Evolutionary conservation across 2,888 invertebrate species (phyloP), one percentile per base, ranked within the genome.

Genomic region (Psylliodes chrysocephalus): DNA sequence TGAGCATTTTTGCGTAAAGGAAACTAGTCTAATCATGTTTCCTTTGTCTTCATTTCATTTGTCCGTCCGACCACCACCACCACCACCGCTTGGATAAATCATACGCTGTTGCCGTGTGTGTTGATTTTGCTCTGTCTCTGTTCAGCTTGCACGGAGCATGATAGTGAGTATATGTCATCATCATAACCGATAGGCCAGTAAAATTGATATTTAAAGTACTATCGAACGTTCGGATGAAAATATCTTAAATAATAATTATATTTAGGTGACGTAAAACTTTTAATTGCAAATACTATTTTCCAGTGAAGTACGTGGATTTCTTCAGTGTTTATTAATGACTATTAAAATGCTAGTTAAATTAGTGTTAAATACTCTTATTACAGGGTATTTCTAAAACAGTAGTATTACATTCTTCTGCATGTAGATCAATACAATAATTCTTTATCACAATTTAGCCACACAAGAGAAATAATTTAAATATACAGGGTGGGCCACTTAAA

Each of bases 71-170:
- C 42, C 30, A 38, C n/a, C n/a, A n/a, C n/a, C n/a, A n/a, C n/a
- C n/a, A 53, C 46, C 55, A 76, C 75, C 77, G 79, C 79, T 81
- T 81, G 77, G 79, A 75, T n/a, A n/a, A n/a, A n/a, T 71, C 71
- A 71, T 76, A 55, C 53, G 30, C 38, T 65, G 63, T 69, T 63
- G 74, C 78, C 78, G 79, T 71, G 80, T 81, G 82, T 83, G 83
- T 85, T 86, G 85, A 87, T 86, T 82, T 87, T 83, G 86, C 85
- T 86, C 85, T 87, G 86, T 86, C 84, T 87, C 84, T 87, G 86
- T 87, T 85, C 86, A 87, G 92, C 91, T 92, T 91, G 91, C 92
- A 90, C 91, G 92, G 91, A 91, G 91, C 91, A 92, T 92, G 92
- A 90, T 91, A 89, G 92, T 92, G 90, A 92, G 91, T 92, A 91